Evolutionary conservation across 2,888 invertebrate genomes (phyloP).

Genomic region (Cataglyphis albicans): DNA sequence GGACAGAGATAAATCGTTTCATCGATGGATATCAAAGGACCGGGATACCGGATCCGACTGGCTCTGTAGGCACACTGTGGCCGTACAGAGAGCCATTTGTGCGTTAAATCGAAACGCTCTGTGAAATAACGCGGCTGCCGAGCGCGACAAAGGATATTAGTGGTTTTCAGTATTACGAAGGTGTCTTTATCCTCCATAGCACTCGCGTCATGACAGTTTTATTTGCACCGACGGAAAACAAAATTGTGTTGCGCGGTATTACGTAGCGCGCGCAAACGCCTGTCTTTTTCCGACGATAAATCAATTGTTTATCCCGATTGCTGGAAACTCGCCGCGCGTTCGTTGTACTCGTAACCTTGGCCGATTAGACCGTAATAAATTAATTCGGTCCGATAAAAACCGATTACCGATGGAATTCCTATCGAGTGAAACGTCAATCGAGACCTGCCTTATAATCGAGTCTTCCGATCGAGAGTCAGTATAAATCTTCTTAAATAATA

Average conservation of each 20-base stretch:
- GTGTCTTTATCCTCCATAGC: constrained; percentile 54
- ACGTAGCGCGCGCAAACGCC: constrained; percentile 34
- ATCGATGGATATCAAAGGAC: constrained; percentile 78
- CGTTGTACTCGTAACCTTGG: constrained; percentile 56
- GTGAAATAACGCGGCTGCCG: constrained; percentile 73
- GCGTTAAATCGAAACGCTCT: constrained; percentile 78
- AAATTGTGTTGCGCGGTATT: constrained; percentile 54
- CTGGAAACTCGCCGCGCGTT: constrained; percentile 54
- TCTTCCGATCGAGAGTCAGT: not conserved
- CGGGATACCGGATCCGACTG: constrained; percentile 72
- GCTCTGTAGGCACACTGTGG: constrained; percentile 68
- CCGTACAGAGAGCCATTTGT: constrained; percentile 74
- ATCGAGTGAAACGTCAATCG: constrained; percentile 62
- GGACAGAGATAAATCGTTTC: constrained; percentile 78
- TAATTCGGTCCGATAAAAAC: constrained; percentile 71
- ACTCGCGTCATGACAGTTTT: constrained; percentile 54
- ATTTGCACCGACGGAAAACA: constrained; percentile 52
- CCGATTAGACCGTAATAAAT: constrained; percentile 71
- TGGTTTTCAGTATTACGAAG: constrained; percentile 66
- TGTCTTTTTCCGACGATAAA: constrained; percentile 69
- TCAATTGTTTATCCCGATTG: constrained; percentile 63
- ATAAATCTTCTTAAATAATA: constrained; percentile 1
- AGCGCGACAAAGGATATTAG: constrained; percentile 75
- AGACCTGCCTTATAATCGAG: constrained; percentile 22
- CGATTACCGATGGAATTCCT: constrained; percentile 71